Evolutionary conservation across 35 echinoderm and acorn worm genomes (phyloP), one percentile per base, ranked within the genome.

Genomic region (Apostichopus parvimensis): DNA sequence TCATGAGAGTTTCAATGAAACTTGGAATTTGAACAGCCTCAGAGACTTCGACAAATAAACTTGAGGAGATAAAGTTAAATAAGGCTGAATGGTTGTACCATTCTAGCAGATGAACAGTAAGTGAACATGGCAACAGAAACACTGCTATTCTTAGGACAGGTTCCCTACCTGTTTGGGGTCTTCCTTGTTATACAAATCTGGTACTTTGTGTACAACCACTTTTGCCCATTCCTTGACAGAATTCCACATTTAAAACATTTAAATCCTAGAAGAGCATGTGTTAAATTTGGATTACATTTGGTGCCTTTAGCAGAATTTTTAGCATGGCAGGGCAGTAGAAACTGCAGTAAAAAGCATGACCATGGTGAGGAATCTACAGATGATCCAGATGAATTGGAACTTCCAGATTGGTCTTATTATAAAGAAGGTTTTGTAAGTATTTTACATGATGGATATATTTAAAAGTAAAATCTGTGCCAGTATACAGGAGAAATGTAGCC

Each of bases 121-220:
- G 23, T 34, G 15, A 87, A 64, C 24, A 91, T 94, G 89, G 88
- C 88, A 22, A 94, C 89, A 62, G 95, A 96, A 77, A 58, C 93
- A n/a, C 77, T 96, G 4, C 82, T 96, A 34, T 80, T 96, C 73
- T 73, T 96, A n/a, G 93, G 95, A n/a, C 95, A 96, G 52, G 87
- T 96, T 54, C 95, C 95, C 57, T 91, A 91, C 68, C 86, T 96
- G 9, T 80, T 96, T 81, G 90, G 92, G 73, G 93, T 96, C 24
- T 96, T 96, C 68, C 82, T 96, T 4, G 56, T 91, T 8, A 81
- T 96, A 22, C 92, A 96, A 78, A n/a, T 94, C n/a, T 96, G 95
- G 95, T 96, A 94, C 61, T 96, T 96, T 85, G 91, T 96, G 57
- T 96, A 96, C 85, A 94, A 90, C 18, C 94, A 96, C 85, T 92